Base-by-base conservation (phyloP, 92 coral and sea anemone genomes). In the Heteractis magnifica region DNA sequence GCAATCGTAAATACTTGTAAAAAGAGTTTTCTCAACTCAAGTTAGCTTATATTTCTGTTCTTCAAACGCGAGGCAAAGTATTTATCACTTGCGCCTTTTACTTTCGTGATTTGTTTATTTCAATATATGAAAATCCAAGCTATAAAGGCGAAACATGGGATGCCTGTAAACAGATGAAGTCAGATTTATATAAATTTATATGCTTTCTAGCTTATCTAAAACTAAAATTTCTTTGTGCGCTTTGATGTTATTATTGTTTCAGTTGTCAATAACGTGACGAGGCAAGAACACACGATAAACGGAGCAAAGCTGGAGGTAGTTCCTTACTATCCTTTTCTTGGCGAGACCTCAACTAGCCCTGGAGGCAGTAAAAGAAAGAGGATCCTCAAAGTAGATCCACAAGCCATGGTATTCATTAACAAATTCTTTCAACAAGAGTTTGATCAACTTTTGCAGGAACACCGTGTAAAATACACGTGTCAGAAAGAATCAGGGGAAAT, bases 251-350 rank as follows among this genome's bases (percentile, higher is more conserved):
- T 53, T 55, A 80, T 34, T 9, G 10, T 20, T 59, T 34, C 75
- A 91, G 94, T 87, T 77, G 87, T 83, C 23, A 82, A 81, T 52
- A 70, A 51, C 16, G 87, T 89, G 9, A 77, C 81, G 8, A 53
- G 52, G 15, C 80, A 26, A 41, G 26, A 59, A 13, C 92, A 89
- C 53, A 82, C 49, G 10, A 82, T 91, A 2, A 89, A 86, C 23
- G 65, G 71, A 8, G 49, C 52, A 10, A 58, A 72, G 34, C 56
- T 88, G 55, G 20, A 64, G 4, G 88, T 91, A 3, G 84, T 6
- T 76, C 89, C 85, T 9, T 26, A 86, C 77, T 87, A 92, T 68
- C 83, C 85, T 11, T 87, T 92, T 53, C 89, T 89, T 49, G 84
- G 64, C 1, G 85, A 92, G 64, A 51, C 83, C 9, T 51, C 81